Percentiles rank a stretch among this genome's conserved stretches.
phyloP scores from a whole-genome alignment of 2,797 vertebrate genomes.

The Streptopelia turtur region DNA sequence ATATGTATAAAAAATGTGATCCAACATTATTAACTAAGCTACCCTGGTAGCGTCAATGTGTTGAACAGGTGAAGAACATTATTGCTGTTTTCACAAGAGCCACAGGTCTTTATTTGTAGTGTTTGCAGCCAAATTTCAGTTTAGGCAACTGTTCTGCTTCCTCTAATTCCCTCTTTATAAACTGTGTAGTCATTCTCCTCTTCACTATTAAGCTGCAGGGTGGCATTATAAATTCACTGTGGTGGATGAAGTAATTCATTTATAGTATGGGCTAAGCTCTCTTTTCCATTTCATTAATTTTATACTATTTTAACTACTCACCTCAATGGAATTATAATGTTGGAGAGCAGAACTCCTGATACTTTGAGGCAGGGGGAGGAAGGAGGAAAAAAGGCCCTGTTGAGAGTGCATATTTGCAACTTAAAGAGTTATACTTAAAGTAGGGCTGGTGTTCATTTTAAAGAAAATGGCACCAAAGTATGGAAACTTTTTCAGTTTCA shows the following conservation, averaged over 20 bases:
- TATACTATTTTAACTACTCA: background rate
- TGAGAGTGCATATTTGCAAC: background rate
- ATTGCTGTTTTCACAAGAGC: background rate
- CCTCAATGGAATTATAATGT: background rate
- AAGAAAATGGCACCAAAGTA: background rate
- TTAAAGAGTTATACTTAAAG: background rate
- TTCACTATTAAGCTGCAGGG: background rate
- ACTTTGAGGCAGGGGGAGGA: rapidly evolving
- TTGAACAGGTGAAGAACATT: background rate
- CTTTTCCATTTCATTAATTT: background rate
- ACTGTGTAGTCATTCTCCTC: background rate
- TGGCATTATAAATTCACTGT: background rate
- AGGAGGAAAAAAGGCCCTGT: background rate
- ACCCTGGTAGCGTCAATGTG: background rate
- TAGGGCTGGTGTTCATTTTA: background rate
- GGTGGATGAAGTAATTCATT: background rate
- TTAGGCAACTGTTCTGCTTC: background rate
- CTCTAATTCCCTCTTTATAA: background rate
- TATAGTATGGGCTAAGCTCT: background rate
- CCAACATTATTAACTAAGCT: background rate
- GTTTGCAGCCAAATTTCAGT: background rate
- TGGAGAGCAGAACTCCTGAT: background rate
- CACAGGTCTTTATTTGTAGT: background rate
- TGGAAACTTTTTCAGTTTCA: background rate
- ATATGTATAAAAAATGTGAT: background rate